Conservation (phyloP, 30 jellyfish, hydroid and myxozoan genomes). For the Aurelia aurita region DNA sequence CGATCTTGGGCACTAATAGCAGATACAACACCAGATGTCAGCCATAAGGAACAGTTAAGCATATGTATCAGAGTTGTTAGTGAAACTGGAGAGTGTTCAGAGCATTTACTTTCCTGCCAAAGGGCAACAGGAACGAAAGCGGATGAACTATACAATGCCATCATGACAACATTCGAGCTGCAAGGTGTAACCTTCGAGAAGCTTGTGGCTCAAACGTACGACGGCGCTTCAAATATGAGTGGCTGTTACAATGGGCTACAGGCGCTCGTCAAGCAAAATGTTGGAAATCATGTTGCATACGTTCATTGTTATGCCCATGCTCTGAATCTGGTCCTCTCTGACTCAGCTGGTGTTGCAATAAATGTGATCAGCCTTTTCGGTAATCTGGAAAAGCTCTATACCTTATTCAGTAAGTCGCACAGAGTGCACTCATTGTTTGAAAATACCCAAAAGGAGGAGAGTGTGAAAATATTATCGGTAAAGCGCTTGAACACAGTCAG, state of each 20-base stretch:
- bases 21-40: slow-evolving; percentile 49
- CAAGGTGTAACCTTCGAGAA: slow-evolving; percentile 61
- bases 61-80: slow-evolving; percentile 35
- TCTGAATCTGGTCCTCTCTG: slow-evolving; percentile 57
- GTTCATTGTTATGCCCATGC: slow-evolving; percentile 66
- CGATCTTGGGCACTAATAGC: slow-evolving; percentile 67
- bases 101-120: slow-evolving; percentile 49
- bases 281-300: slow-evolving; percentile 54
- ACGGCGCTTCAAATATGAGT: slow-evolving; percentile 66
- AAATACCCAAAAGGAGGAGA: slow-evolving; percentile 29
- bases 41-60: slow-evolving; percentile 36
- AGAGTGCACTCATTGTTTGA: slow-evolving; percentile 49
- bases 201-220: slow-evolving; percentile 60
- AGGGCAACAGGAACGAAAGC: slow-evolving; percentile 65
- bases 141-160: slow-evolving; percentile 38
- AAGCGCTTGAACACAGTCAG: slow-evolving; percentile 48
- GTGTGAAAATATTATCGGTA: slow-evolving; percentile 51
- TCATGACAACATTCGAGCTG: slow-evolving; percentile 38
- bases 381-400: slow-evolving; percentile 28
- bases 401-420: slow-evolving; percentile 45
- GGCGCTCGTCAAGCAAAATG: slow-evolving; percentile 32
- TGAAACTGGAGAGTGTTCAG: slow-evolving; percentile 48
- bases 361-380: slow-evolving; percentile 49
- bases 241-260: slow-evolving; percentile 64
- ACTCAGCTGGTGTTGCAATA: slow-evolving; percentile 62